These are phyloP conservation scores for Dromas ardeola DNA, from an alignment of 2,113 vertebrate genomes.

Conservation along the genomic window DNA sequence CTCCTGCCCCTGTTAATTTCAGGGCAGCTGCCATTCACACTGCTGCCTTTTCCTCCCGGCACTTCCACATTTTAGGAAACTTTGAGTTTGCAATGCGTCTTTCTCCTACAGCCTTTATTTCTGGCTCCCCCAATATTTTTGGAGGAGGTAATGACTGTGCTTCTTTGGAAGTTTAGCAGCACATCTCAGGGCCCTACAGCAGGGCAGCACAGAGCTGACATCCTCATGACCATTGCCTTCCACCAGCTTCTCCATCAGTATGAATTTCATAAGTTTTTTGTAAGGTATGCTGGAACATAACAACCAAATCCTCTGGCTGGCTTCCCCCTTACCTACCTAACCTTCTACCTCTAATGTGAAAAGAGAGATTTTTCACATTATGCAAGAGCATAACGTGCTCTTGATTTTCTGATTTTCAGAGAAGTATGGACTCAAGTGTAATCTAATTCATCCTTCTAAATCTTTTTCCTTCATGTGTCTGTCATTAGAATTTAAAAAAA, in stretches of 20 bases:
- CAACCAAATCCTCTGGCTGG: neutral
- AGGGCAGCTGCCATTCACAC: neutral
- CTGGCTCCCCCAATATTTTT: neutral
- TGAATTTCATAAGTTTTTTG: neutral
- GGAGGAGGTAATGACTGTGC: neutral
- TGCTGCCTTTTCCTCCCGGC: neutral
- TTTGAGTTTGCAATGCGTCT: neutral
- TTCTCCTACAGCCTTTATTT: neutral
- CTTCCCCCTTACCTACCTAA: neutral
- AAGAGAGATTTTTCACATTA: neutral
- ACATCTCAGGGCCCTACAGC: neutral
- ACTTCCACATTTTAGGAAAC: neutral
- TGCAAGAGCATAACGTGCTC: neutral
- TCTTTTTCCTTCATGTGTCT: neutral
- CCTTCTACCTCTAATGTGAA: neutral
- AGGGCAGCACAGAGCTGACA: neutral
- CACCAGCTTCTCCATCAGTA: neutral
- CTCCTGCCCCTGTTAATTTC: neutral
- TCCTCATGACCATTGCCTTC: neutral
- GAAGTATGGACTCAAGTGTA: neutral
- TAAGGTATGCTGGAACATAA: neutral
- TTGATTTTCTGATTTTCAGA: neutral
- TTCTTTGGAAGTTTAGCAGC: neutral
- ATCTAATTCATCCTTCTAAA: neutral
- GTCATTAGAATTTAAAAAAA: too few relatives aligned